Evolutionary conservation across 2,888 invertebrate species (phyloP).

Genomic region (Itoplectis maculator): DNA sequence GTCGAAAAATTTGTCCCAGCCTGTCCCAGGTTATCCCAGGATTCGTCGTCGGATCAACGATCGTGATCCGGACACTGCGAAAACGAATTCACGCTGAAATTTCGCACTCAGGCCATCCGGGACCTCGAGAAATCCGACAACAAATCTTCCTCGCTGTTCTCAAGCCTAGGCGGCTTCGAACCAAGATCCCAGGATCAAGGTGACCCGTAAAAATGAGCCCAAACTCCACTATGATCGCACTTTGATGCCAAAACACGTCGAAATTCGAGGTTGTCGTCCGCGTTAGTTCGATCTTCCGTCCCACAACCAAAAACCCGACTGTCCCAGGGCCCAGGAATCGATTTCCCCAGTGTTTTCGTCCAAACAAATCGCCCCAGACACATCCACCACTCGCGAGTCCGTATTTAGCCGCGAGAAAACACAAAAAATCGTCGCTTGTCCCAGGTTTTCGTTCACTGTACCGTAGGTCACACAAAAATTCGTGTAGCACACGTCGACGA

Average conservation of each 20-base stretch:
- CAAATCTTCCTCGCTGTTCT: background rate
- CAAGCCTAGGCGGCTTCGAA: background rate
- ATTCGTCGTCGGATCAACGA: background rate
- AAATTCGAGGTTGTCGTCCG: background rate
- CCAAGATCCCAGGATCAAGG: background rate
- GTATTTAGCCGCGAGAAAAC: background rate
- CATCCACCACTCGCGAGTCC: background rate
- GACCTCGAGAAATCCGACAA: background rate
- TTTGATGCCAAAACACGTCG: background rate
- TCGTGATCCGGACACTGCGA: background rate
- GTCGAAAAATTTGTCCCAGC: background rate
- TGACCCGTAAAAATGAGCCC: background rate
- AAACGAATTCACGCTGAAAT: background rate
- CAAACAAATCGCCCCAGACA: background rate
- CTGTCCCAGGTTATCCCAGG: background rate
- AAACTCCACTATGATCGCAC: constrained; percentile 4
- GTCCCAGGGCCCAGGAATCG: background rate
- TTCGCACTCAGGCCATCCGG: background rate
- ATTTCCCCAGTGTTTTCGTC: background rate
- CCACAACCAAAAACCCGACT: background rate
- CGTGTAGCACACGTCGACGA: constrained; percentile 6
- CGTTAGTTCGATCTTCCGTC: background rate
- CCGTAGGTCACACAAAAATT: constrained; percentile 1
- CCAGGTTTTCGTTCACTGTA: background rate
- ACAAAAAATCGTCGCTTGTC: constrained; percentile 1